Evolutionary conservation across 1,140 invertebrate species (phyloP).

Genomic region (Acromyrmex heyeri): DNA sequence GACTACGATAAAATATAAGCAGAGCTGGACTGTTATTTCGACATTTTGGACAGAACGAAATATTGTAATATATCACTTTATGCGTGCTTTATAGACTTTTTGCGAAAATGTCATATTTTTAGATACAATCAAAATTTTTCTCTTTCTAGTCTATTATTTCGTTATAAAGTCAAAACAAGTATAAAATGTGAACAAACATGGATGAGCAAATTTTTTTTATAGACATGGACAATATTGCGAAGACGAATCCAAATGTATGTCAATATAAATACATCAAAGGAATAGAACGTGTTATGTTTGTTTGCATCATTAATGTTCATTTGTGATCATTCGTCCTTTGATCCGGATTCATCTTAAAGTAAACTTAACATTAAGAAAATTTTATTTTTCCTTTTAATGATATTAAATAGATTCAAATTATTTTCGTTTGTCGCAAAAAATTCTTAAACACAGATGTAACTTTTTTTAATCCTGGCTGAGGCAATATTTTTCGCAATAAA

Average conservation of each 20-base stretch:
- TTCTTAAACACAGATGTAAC: background rate
- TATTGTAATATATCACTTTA: conserved; percentile 38
- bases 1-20: conserved; percentile 70
- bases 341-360: background rate
- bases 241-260: background rate
- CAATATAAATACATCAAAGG: background rate
- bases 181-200: background rate
- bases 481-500: too few species aligned
- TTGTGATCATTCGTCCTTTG: background rate
- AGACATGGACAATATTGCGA: background rate
- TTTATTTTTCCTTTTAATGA: background rate
- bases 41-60: conserved; percentile 35
- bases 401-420: conserved; percentile 4
- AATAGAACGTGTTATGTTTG: background rate
- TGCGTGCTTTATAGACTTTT: conserved; percentile 10
- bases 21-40: conserved; percentile 34
- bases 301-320: background rate
- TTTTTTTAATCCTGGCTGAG: too few species aligned
- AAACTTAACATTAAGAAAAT: background rate
- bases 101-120: background rate
- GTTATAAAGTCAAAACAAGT: background rate
- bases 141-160: background rate
- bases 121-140: background rate
- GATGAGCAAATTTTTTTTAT: background rate
- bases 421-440: too few species aligned